Base-by-base conservation (phyloP, 2,797 vertebrate species). In the Margarornis squamiger region DNA sequence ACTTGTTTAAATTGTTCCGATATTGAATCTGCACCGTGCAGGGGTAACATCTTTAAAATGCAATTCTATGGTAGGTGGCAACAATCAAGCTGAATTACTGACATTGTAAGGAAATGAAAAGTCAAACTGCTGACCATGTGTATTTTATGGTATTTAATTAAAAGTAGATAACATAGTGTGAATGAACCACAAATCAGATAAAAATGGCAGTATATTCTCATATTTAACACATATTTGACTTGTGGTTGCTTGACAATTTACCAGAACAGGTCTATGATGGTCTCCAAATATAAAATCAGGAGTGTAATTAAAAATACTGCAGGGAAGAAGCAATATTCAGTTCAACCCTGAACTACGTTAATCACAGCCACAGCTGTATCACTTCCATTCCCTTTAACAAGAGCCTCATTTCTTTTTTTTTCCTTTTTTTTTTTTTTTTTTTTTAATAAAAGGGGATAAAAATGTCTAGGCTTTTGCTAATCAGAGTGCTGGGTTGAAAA, bases 161-260 rank as follows among this genome's bases (percentile, higher is more conserved):
- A 99, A 99, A 99, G 98, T 98, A 99, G 99, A 99, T 99, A 99
- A 99, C 98, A 97, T 98, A 98, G 98, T 98, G 98, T 98, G 99
- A 98, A 98, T 99, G 99, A 99, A 98, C 93, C 98, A 98, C 98
- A 98, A 98, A 99, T 99, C 99, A 99, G 99, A 99, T 99, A 99
- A 99, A 99, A 97, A 99, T 98, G 98, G 98, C 97, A 98, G 97
- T 97, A 98, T 98, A 99, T 99, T 99, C 98, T 99, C 98, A 99
- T 99, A 99, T 99, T 99, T 99, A 99, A 98, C 98, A 99, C 98
- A 98, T 99, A 99, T 99, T 99, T 99, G 98, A 99, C 98, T 99
- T 99, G 98, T 97, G 98, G 98, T 98, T 98, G 98, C 98, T 98
- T 98, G 98, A 98, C 98, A 98, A 98, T 98, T 98, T 98, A 98